Conservation (phyloP, 2,797 vertebrate species). For the Hafferia zeledoni region DNA sequence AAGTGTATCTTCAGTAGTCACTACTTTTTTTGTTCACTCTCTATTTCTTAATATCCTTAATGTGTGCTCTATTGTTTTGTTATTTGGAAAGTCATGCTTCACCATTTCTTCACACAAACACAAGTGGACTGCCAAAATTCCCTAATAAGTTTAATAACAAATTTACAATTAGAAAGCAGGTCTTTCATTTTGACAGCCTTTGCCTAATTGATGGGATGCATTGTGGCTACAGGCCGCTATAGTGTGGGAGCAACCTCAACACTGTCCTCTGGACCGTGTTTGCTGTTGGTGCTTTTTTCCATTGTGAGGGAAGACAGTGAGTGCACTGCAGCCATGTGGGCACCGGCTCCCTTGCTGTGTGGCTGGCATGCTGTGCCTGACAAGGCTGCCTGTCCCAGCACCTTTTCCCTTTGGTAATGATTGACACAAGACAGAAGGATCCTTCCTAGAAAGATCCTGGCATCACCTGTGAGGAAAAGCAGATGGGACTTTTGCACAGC, state of each 20-base stretch:
- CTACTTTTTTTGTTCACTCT: not conserved
- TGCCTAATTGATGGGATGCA: fast-evolving
- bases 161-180: not conserved
- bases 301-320: not conserved
- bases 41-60: not conserved
- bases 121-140: not conserved
- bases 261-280: not conserved
- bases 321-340: not conserved
- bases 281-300: not conserved
- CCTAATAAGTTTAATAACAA: not conserved
- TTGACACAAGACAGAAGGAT: constrained; percentile 50
- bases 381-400: not conserved
- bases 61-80: not conserved
- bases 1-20: not conserved
- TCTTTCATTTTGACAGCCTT: not conserved
- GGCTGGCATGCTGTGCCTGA: not conserved
- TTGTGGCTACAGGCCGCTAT: not conserved
- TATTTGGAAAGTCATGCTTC: not conserved
- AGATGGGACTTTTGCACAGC: constrained; percentile 31
- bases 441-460: constrained; percentile 45
- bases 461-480: constrained; percentile 34
- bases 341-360: not conserved
- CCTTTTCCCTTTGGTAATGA: constrained; percentile 18
- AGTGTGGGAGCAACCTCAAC: not conserved
- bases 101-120: not conserved